phyloP scores from a whole-genome alignment of 2,113 vertebrate species.

The Haliaeetus leucogaster region DNA sequence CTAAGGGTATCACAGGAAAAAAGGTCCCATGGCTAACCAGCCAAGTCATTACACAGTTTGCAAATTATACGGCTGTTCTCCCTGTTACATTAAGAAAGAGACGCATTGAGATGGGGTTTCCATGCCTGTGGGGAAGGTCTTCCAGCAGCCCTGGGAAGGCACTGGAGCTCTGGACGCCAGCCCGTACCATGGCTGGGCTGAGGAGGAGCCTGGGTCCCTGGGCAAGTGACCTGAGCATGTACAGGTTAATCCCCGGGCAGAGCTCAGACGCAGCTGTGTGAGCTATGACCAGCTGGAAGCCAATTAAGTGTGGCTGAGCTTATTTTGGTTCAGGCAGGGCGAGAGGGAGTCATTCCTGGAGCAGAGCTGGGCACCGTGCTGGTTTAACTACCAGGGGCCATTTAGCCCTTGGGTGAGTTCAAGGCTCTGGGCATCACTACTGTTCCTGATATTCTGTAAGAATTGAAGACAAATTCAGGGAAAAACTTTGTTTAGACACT shows the following conservation, averaged over 20 bases:
- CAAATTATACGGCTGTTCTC: background rate
- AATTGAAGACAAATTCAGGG: background rate
- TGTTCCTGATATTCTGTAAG: background rate
- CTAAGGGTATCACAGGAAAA: background rate
- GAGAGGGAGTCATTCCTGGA: background rate
- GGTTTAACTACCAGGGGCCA: background rate
- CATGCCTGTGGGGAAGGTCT: background rate
- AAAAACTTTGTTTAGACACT: background rate
- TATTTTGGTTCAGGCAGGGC: background rate
- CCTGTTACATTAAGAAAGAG: background rate
- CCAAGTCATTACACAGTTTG: background rate
- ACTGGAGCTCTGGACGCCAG: background rate
- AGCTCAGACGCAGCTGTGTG: background rate
- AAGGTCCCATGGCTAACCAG: background rate
- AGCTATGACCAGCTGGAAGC: conserved; percentile 15
- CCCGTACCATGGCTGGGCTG: rapidly evolving
- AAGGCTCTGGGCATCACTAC: background rate
- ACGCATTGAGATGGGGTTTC: background rate
- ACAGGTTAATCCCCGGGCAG: background rate
- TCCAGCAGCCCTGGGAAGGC: background rate
- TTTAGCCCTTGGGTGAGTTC: background rate
- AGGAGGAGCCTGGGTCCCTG: background rate
- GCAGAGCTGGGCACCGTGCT: background rate
- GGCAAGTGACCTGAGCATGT: background rate
- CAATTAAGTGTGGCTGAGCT: conserved; percentile 34